Percentiles rank a stretch among this genome's conserved stretches.
Conservation (phyloP, 2,797 vertebrate species). For the Enteromius treurensis region DNA sequence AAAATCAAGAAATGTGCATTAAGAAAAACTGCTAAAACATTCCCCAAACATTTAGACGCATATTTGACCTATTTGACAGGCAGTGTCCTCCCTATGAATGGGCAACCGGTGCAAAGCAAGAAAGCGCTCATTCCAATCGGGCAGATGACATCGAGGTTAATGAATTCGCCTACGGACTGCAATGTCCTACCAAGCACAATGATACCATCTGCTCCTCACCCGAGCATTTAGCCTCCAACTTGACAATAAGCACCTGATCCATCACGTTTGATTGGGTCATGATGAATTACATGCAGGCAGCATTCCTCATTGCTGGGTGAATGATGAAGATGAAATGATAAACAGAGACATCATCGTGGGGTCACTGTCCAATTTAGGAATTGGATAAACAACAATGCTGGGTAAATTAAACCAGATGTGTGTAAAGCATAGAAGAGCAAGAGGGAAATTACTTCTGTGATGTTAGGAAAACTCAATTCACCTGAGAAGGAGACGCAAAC, state of each 20-base stretch:
- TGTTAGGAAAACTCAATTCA: conserved; percentile 21
- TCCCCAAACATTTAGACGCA: not conserved
- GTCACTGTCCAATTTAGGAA: conserved; percentile 37
- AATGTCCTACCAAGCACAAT: conserved; percentile 68
- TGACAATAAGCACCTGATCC: conserved; percentile 62
- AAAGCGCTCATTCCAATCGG: conserved; percentile 34
- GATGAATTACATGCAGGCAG: conserved; percentile 65
- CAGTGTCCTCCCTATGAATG: conserved; percentile 14
- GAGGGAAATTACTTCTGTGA: conserved; percentile 22
- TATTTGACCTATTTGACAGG: not conserved
- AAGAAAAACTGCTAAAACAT: not conserved
- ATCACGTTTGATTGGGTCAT: conserved; percentile 66
- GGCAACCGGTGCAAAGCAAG: conserved; percentile 53
- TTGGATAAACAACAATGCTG: conserved; percentile 28
- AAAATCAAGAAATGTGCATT: not conserved
- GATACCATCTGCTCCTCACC: conserved; percentile 68
- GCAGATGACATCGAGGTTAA: conserved; percentile 63
- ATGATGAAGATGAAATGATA: conserved; percentile 32
- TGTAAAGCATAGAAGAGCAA: not conserved
- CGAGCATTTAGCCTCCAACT: conserved; percentile 71
- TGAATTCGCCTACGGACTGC: conserved; percentile 72
- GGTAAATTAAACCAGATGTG: conserved; percentile 35
- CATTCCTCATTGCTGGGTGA: conserved; percentile 9
- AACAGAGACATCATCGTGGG: not conserved
- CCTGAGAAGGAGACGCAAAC: not conserved